A percentile compares a stretch with the other conserved stretches of the same genome.
Evolutionary conservation across 2,888 invertebrate species (phyloP).

Genomic region (Carpatolechia fugitivella): DNA sequence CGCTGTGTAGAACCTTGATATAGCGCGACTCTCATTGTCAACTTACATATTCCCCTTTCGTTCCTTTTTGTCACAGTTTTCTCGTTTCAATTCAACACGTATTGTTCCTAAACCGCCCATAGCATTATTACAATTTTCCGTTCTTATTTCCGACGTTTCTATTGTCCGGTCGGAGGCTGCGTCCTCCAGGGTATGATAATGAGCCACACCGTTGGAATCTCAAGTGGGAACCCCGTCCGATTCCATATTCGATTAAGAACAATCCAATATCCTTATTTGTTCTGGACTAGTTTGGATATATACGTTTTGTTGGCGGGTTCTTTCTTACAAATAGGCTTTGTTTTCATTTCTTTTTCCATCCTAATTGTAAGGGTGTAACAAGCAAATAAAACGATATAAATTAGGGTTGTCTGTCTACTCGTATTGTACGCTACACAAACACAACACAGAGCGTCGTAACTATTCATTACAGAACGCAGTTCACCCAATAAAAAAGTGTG

Average conservation of each 20-base stretch:
- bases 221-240: background rate
- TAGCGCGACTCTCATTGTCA: too few species aligned
- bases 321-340: background rate
- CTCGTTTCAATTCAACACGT: background rate
- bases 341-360: too few species aligned
- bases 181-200: conserved; percentile 1
- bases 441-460: too few species aligned
- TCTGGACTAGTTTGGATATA: background rate
- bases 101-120: background rate
- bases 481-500: too few species aligned
- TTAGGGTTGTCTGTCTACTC: too few species aligned
- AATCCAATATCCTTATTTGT: conserved; percentile 1
- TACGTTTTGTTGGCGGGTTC: background rate
- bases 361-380: too few species aligned
- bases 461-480: too few species aligned
- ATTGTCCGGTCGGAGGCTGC: background rate
- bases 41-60: too few species aligned
- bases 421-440: too few species aligned
- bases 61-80: too few species aligned
- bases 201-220: background rate
- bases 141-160: background rate
- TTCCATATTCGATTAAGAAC: conserved; percentile 10
- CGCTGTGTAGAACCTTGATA: too few species aligned
- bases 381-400: too few species aligned
- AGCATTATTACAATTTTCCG: background rate